Evolutionary conservation across 1,140 invertebrate genomes (phyloP).

Genomic region (Metopolophium dirhodum): DNA sequence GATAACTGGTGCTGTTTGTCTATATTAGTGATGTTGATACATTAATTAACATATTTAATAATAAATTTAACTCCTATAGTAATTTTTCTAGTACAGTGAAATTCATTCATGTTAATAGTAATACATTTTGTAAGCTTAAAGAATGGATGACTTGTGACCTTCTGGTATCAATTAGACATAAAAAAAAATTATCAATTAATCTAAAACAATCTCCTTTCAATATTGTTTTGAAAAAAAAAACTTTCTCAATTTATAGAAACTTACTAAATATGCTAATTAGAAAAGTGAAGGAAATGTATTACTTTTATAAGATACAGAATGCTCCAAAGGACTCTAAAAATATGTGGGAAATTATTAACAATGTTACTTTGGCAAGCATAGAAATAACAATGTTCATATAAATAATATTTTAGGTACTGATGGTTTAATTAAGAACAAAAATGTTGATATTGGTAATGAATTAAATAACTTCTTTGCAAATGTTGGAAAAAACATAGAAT

Average conservation of each 20-base stretch:
- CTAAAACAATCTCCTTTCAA: neutral
- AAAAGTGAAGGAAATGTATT: neutral
- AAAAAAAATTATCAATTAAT: too few relatives aligned
- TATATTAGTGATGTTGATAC: too few relatives aligned
- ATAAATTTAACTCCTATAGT: too few relatives aligned
- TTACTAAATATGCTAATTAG: neutral
- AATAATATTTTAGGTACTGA: neutral
- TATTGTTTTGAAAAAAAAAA: neutral
- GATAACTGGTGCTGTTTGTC: too few relatives aligned
- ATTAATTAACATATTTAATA: too few relatives aligned
- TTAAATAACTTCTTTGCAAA: neutral
- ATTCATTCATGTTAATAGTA: too few relatives aligned
- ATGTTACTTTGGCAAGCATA: neutral
- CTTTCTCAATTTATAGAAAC: neutral
- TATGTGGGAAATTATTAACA: neutral
- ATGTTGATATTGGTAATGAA: neutral
- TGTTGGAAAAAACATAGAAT: too few relatives aligned
- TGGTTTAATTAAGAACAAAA: neutral
- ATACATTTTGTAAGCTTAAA: too few relatives aligned
- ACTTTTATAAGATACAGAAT: neutral
- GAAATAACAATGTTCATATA: neutral
- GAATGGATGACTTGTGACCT: too few relatives aligned
- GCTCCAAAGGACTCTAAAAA: neutral
- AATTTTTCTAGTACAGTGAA: too few relatives aligned
- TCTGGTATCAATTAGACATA: too few relatives aligned